Base-by-base conservation (phyloP, 2,113 vertebrate genomes). In the Suncus etruscus region DNA sequence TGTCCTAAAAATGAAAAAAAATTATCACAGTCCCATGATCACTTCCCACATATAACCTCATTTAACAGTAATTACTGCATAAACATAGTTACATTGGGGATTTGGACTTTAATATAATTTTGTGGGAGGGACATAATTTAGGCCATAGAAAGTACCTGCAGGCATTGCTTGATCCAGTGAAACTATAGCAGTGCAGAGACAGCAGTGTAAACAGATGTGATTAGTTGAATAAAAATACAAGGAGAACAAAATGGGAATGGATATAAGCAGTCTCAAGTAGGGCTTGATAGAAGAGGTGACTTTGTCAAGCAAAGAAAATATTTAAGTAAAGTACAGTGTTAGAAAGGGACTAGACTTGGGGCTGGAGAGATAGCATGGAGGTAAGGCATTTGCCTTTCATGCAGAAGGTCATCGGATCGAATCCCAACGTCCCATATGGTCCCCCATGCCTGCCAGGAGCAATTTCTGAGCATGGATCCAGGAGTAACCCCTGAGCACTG, bases 51-150 rank as follows among this genome's bases (percentile, higher is more conserved):
- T 48, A n/a, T n/a, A 66, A 54, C 32, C 39, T 72, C 32, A 47
- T 68, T 91, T 84, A 90, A 84, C 22, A 10, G 88, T 89, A 75
- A 74, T 68, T 86, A 79, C 12, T 54, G 78, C 72, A 65, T 39
- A 58, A 92, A 32, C 24, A 89, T n/a, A 65, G 75, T 84, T n/a
- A 68, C 27, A 63, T 39, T 39, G 39, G 39, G 39, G 39, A 39
- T 39, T 39, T 3, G 39, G 39, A 39, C 39, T 39, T 39, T 3
- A 39, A 39, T 39, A 39, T 61, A 11, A 24, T 11, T 47, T 16
- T 73, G 72, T 2, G 25, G 47, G 22, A 48, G n/a, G 27, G 73
- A 27, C 24, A 54, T 14, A 76, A 32, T 6, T 73, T 29, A 24
- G 39, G 45, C 48, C 54, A 50, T 24, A 65, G 45, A 39, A 92